Conservation (phyloP, 2,888 invertebrate species). For the Eutolmus rufibarbis region DNA sequence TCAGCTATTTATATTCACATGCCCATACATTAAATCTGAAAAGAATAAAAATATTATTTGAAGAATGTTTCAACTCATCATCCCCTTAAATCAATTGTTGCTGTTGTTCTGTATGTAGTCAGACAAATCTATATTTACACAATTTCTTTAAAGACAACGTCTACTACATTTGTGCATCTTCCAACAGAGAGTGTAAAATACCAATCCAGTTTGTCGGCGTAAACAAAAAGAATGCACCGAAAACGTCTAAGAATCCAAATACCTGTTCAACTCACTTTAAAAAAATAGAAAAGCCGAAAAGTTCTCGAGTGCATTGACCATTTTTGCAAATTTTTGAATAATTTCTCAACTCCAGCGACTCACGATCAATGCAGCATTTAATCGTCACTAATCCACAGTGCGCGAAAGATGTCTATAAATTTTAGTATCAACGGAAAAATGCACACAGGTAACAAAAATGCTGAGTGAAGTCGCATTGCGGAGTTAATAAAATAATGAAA, state of each 20-base stretch:
- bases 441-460: neutral
- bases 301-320: neutral
- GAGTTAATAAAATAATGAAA: neutral
- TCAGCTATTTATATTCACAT: too few relatives aligned
- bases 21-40: too few relatives aligned
- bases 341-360: neutral
- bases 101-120: too few relatives aligned
- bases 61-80: too few relatives aligned
- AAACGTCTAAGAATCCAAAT: neutral
- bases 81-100: too few relatives aligned
- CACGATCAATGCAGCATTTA: neutral
- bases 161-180: too few relatives aligned
- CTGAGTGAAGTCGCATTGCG: neutral
- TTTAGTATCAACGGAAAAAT: conserved; percentile 24
- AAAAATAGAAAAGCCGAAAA: neutral
- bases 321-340: neutral
- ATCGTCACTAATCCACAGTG: neutral
- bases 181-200: neutral
- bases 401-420: conserved; percentile 2
- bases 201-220: neutral
- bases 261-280: too few relatives aligned
- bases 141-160: too few relatives aligned
- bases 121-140: too few relatives aligned
- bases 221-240: neutral
- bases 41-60: too few relatives aligned